Evolutionary conservation across 2,888 invertebrate species (phyloP).

Genomic region (Cheiracanthium punctorium): DNA sequence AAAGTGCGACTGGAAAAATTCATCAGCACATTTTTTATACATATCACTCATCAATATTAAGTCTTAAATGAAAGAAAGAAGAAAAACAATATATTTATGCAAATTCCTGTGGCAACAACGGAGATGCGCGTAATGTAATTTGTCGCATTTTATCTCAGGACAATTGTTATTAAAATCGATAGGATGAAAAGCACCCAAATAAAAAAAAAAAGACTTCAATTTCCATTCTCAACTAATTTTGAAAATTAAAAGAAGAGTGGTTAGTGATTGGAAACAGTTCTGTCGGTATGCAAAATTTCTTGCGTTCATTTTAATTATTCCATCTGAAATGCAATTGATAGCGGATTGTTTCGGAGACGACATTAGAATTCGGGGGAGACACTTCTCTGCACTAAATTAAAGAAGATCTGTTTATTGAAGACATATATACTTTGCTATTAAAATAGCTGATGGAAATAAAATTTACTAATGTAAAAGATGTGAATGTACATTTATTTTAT

Average conservation of each 20-base stretch:
- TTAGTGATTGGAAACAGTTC: background rate
- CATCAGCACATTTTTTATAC: background rate
- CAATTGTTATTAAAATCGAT: constrained; percentile 33
- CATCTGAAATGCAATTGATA: background rate
- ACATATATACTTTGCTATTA: background rate
- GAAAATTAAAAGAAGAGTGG: constrained; percentile 6
- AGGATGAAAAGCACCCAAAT: background rate
- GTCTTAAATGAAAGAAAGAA: background rate
- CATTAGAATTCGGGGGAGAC: background rate
- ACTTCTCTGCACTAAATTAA: background rate
- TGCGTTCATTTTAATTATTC: background rate
- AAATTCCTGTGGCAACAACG: constrained; percentile 19
- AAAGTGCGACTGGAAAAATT: constrained; percentile 17
- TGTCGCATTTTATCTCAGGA: constrained; percentile 6
- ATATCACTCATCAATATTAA: constrained; percentile 8
- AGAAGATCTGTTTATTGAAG: background rate
- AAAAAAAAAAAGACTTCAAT: constrained; percentile 1
- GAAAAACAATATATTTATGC: constrained; percentile 22
- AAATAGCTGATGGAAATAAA: background rate
- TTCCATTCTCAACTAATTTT: constrained; percentile 21
- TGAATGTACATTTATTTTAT: too few relatives aligned
- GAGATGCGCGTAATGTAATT: constrained; percentile 23
- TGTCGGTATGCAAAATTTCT: background rate
- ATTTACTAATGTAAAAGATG: too few relatives aligned
- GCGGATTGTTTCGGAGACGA: background rate